Evolutionary conservation across 2,888 invertebrate genomes (phyloP), one percentile per base, ranked within the genome.

Genomic region (Hyles lineata): DNA sequence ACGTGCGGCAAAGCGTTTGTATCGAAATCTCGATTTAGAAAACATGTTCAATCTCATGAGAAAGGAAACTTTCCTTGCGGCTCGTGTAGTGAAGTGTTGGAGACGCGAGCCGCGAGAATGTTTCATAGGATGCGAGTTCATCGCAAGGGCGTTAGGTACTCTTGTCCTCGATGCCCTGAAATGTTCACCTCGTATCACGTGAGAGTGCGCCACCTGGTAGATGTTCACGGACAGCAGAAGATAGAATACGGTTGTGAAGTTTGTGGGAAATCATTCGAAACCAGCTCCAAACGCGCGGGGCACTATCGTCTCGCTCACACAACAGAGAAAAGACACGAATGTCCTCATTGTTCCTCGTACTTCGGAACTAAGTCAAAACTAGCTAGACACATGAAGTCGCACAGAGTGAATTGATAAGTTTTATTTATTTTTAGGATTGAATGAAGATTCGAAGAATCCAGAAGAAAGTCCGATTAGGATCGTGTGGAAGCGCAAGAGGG

Each of bases 1-100:
- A 81, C 87, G 2, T 94, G 94, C 62, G 94, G 94, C 0, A 94
- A 94, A 75, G 89, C 89, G 0, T 94, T 94, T 73, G 85, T 89
- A 2, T 93, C 94, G 0, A 92, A 88, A 76, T 88, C 93, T 0
- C 79, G 94, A 23, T 92, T 93, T 74, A 83, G 93, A 17, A 89
- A 88, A 62, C 94, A 94, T 73, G 85, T 90, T 0, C 93, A 94
- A 75, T 89, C 88, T 0, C 92, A 93, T 43, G 92, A 92, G 75
- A 83, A 83, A 0, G 92, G 92, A 0, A 87, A 76, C 43, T 93
- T 92, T 73, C 88, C 92, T n/a, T 94, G 94, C 63, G 87, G 89
- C 0, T 82, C 89, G 35, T 94, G 94, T 74, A 85, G 83, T 6
- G 89, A 89, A 67, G 74, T 91, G 0, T 79, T 93, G 0, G 84